A percentile compares a stretch with the other conserved stretches of the same genome.
These are phyloP conservation scores for Drosophila flavopinicola DNA, from an alignment of 2,888 invertebrate species.

Conservation along the genomic window DNA sequence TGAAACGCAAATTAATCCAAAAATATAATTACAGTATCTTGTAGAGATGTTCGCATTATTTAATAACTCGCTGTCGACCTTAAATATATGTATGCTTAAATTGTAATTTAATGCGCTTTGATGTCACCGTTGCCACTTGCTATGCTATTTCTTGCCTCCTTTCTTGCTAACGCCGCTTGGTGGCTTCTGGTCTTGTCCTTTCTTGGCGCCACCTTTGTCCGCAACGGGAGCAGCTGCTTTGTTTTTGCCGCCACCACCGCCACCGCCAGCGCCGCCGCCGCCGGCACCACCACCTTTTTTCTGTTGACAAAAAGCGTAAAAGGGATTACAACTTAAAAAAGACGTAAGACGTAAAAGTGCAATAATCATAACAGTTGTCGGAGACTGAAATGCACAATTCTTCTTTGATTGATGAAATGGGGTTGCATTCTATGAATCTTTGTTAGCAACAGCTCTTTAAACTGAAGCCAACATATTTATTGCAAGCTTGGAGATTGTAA, in stretches of 20 bases:
- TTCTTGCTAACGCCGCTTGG: conserved; percentile 75
- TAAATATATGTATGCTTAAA: conserved; percentile 41
- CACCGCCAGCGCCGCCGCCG: conserved; percentile 38
- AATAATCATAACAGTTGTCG: conserved; percentile 53
- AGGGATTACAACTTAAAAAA: conserved; percentile 38
- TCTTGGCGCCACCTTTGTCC: conserved; percentile 74
- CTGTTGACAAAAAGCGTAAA: conserved; percentile 54
- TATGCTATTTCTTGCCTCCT: conserved; percentile 81
- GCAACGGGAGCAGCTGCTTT: conserved; percentile 52
- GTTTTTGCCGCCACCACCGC: conserved; percentile 63
- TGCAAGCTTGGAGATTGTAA: too few species aligned
- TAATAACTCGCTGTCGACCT: conserved; percentile 35
- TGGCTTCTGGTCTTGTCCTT: conserved; percentile 78
- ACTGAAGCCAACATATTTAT: too few species aligned
- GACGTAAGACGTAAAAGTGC: conserved; percentile 6
- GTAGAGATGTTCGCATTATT: conserved; percentile 13
- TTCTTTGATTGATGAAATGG: background rate
- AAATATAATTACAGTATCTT: conserved; percentile 3
- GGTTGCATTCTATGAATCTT: too few species aligned
- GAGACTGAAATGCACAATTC: conserved; percentile 11
- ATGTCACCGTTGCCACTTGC: conserved; percentile 31
- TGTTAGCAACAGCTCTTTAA: too few species aligned
- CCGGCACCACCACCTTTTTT: conserved; percentile 76
- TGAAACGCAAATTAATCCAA: conserved; percentile 21
- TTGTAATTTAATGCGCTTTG: conserved; percentile 60